Conservation (phyloP, 53 echinoderm and acorn worm species). For the Mesocentrotus franciscanus region DNA sequence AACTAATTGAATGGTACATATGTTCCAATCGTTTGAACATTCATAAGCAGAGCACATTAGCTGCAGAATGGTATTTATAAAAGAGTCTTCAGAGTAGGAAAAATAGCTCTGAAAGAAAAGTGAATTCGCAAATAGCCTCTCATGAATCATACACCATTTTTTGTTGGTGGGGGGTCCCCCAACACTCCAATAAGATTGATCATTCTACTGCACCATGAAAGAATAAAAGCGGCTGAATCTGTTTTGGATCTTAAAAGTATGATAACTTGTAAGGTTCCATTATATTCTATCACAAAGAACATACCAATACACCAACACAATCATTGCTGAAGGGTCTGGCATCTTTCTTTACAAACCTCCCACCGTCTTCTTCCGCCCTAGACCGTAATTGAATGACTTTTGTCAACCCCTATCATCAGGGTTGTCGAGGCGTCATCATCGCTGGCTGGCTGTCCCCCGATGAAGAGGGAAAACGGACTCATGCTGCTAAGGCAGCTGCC, state of each 20-base stretch:
- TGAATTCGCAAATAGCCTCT: background rate
- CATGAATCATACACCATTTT: background rate
- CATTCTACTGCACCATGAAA: background rate
- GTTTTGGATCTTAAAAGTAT: background rate
- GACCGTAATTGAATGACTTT: constrained; percentile 57
- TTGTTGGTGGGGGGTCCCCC: background rate
- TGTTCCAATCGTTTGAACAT: background rate
- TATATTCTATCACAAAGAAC: background rate
- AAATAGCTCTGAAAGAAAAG: background rate
- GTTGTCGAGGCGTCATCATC: constrained; percentile 7
- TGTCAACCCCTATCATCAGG: background rate
- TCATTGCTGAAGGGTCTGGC: background rate
- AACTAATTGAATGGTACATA: background rate
- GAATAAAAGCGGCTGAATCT: background rate
- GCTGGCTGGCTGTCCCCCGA: constrained; percentile 1
- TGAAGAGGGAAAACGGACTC: constrained; percentile 29
- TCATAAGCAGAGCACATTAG: background rate
- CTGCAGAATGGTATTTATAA: background rate
- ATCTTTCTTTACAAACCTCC: constrained; percentile 47
- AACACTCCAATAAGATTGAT: background rate
- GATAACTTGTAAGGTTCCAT: background rate
- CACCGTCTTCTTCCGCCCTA: constrained; percentile 44
- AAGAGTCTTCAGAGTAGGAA: background rate
- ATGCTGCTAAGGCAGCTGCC: constrained; percentile 48
- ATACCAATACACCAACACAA: constrained; percentile 17